Evolutionary conservation across 2,888 invertebrate species (phyloP).

Genomic region (Synergus gifuensis): DNA sequence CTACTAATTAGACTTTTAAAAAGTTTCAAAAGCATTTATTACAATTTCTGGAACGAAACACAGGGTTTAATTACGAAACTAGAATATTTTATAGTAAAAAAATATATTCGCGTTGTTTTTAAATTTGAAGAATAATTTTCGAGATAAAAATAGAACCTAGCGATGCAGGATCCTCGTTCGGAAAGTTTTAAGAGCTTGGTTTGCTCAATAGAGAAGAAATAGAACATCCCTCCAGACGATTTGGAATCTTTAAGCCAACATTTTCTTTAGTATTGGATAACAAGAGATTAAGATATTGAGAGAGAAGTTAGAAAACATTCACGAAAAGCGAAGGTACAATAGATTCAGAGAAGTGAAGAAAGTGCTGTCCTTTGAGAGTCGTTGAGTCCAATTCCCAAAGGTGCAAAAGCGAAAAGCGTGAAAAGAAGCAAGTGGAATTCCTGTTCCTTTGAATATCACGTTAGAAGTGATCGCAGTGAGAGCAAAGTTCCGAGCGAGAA

Average conservation of each 20-base stretch:
- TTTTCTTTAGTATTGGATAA: slow-evolving; percentile 74
- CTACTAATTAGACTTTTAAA: not conserved
- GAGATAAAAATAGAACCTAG: slow-evolving; percentile 21
- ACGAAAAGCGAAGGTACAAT: slow-evolving; percentile 42
- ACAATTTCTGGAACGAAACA: slow-evolving; percentile 13
- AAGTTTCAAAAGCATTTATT: not conserved
- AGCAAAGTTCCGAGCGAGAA: slow-evolving; percentile 20
- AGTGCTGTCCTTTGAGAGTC: slow-evolving; percentile 51
- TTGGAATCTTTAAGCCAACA: slow-evolving; percentile 51
- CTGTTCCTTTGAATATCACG: slow-evolving; percentile 3
- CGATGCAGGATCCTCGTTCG: slow-evolving; percentile 20
- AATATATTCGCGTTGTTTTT: slow-evolving; percentile 2
- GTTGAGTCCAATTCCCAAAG: slow-evolving; percentile 6
- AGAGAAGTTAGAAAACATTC: slow-evolving; percentile 49
- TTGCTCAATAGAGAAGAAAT: slow-evolving; percentile 21
- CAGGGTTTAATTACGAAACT: slow-evolving; percentile 4
- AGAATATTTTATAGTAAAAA: not conserved
- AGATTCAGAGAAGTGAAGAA: slow-evolving; percentile 43
- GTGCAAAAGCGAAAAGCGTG: slow-evolving; percentile 31
- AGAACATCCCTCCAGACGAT: slow-evolving; percentile 25
- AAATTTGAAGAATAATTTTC: not conserved
- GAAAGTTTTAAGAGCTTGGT: not conserved
- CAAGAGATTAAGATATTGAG: slow-evolving; percentile 52
- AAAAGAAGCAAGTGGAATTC: slow-evolving; percentile 24
- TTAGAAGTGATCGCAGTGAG: slow-evolving; percentile 1